Evolutionary conservation across 2,113 vertebrate species (phyloP).

Genomic region (Probosciger aterrimus): DNA sequence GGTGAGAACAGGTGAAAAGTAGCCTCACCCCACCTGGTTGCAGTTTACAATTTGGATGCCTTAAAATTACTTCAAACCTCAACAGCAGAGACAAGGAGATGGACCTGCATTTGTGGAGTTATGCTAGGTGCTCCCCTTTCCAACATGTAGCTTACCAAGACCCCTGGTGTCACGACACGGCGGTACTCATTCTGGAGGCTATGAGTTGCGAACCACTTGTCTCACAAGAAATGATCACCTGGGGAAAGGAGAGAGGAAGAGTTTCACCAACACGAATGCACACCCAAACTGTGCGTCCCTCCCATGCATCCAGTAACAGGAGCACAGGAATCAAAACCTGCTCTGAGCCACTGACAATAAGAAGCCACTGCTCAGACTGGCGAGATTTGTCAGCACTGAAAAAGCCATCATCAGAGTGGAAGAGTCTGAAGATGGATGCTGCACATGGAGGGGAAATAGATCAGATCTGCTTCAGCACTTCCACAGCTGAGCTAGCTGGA

Average conservation of each 20-base stretch:
- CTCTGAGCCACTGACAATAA: not conserved
- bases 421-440: not conserved
- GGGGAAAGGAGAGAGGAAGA: not conserved
- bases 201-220: constrained; percentile 46
- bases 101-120: not conserved
- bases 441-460: not conserved
- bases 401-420: not conserved
- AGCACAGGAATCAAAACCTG: not conserved
- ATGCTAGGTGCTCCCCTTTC: not conserved
- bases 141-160: constrained; percentile 71
- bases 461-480: constrained; percentile 6
- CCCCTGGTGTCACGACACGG: constrained; percentile 78
- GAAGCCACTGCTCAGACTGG: not conserved
- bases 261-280: not conserved
- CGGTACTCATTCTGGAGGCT: constrained; percentile 72
- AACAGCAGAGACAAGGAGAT: not conserved
- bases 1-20: constrained; percentile 29
- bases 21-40: not conserved
- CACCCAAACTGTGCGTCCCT: not conserved
- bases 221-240: constrained; percentile 68
- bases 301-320: not conserved
- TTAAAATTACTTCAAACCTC: not conserved
- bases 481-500: not conserved
- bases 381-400: not conserved
- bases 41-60: not conserved